Evolutionary conservation across 2,113 vertebrate genomes (phyloP).

Genomic region (Nymphicus hollandicus): DNA sequence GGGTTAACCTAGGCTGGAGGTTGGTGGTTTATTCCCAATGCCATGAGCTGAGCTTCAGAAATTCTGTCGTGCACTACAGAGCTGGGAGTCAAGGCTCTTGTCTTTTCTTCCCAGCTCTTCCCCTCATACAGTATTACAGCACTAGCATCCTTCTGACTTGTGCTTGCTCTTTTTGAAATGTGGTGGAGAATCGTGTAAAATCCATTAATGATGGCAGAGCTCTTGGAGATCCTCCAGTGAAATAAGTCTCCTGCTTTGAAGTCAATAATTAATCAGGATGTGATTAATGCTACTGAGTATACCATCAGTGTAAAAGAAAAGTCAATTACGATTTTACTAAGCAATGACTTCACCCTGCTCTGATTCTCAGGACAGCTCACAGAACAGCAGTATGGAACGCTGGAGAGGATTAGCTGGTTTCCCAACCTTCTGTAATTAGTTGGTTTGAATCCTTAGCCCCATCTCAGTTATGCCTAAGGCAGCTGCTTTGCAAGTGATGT

Average conservation of each 20-base stretch:
- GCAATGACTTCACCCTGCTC: neutral
- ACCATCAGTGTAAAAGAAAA: neutral
- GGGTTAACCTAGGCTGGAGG: neutral
- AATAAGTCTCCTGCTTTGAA: neutral
- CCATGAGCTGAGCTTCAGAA: neutral
- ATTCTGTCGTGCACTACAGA: neutral
- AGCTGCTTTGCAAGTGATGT: neutral
- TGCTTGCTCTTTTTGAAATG: neutral
- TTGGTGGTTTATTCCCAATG: neutral
- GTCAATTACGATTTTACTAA: neutral
- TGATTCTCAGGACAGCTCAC: neutral
- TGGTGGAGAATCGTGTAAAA: neutral
- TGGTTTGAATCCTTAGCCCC: neutral
- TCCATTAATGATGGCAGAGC: neutral
- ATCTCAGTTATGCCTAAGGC: neutral
- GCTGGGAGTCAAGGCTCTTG: neutral
- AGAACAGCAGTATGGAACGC: neutral
- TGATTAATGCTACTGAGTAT: neutral
- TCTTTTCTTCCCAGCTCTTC: neutral
- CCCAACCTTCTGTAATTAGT: neutral
- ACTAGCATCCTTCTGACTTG: neutral
- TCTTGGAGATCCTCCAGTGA: neutral
- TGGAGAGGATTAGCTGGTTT: neutral
- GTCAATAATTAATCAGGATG: neutral
- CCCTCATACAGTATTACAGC: fast-evolving